phyloP scores from a whole-genome alignment of 2,113 vertebrate species.

The Rhinoderma darwinii region DNA sequence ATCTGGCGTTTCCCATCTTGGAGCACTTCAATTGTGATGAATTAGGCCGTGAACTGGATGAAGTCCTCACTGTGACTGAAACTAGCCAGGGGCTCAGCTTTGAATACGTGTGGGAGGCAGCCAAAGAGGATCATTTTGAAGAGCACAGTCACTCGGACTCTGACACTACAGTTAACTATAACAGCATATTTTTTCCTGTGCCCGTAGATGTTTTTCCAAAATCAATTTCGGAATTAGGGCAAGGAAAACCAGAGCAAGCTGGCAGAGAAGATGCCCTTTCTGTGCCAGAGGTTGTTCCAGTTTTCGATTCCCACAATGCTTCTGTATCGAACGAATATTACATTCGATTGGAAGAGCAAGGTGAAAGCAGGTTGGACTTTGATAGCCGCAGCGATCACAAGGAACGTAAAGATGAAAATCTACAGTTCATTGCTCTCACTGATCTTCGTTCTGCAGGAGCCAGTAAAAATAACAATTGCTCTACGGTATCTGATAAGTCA shows the following conservation, averaged over 20 bases:
- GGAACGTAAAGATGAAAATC: conserved; percentile 65
- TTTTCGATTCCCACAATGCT: conserved; percentile 89
- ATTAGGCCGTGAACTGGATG: conserved; percentile 89
- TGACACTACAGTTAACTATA: conserved; percentile 85
- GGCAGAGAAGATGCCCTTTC: conserved; percentile 67
- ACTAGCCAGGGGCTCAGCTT: conserved; percentile 96
- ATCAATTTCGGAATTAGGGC: conserved; percentile 77
- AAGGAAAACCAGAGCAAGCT: conserved; percentile 67
- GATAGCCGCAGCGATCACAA: conserved; percentile 74
- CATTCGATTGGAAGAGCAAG: conserved; percentile 92
- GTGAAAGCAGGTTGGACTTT: conserved; percentile 73
- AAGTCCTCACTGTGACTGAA: conserved; percentile 94
- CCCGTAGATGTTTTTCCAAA: conserved; percentile 85
- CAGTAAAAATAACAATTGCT: conserved; percentile 86
- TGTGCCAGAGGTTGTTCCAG: conserved; percentile 86
- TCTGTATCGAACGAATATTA: conserved; percentile 92
- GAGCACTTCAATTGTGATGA: conserved; percentile 88
- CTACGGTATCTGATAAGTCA: conserved; percentile 81
- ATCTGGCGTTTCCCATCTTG: conserved; percentile 92
- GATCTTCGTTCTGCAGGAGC: conserved; percentile 84
- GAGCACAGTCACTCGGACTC: conserved; percentile 73
- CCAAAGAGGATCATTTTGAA: conserved; percentile 92
- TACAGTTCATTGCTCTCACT: conserved; percentile 77
- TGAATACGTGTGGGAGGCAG: conserved; percentile 95
- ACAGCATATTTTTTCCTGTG: conserved; percentile 90